Percentiles rank a stretch among this genome's conserved stretches.
Evolutionary conservation across 2,797 vertebrate species (phyloP).

Genomic region (Lophius americanus): DNA sequence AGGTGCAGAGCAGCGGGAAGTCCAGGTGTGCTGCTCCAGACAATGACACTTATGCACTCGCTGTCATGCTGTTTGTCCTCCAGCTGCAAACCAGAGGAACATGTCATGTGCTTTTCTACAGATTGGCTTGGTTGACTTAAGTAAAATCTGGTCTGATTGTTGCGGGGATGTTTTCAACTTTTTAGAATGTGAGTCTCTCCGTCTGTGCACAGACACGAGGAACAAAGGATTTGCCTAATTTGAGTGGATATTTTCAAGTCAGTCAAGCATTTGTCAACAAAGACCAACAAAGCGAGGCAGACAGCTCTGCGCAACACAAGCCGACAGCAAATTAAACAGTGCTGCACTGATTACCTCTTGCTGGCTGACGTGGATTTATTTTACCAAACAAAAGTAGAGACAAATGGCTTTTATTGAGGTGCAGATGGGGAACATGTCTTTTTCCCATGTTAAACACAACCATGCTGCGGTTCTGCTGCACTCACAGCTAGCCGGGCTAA

Average conservation of each 20-base stretch:
- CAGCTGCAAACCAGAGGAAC: slow-evolving; percentile 29
- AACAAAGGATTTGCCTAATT: slow-evolving; percentile 79
- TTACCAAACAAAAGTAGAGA: slow-evolving; percentile 71
- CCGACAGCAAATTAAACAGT: slow-evolving; percentile 74
- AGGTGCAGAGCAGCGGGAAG: slow-evolving; percentile 67
- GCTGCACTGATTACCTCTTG: slow-evolving; percentile 64
- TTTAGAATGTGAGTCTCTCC: slow-evolving; percentile 8
- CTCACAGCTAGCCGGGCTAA: slow-evolving; percentile 21
- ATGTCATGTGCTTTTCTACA: slow-evolving; percentile 12
- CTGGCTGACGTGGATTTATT: slow-evolving; percentile 68
- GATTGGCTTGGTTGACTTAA: slow-evolving; percentile 17
- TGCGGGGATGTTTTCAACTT: slow-evolving; percentile 15
- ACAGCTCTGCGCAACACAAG: slow-evolving; percentile 63
- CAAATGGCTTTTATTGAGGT: slow-evolving; percentile 62
- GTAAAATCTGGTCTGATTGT: slow-evolving; percentile 10
- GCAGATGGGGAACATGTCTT: slow-evolving; percentile 56
- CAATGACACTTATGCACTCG: slow-evolving; percentile 44
- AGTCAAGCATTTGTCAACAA: slow-evolving; percentile 80
- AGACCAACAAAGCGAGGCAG: slow-evolving; percentile 74
- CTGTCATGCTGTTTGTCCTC: slow-evolving; percentile 36
- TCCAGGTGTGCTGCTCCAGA: slow-evolving; percentile 71
- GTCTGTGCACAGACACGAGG: slow-evolving; percentile 28
- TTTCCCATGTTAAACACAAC: slow-evolving; percentile 52
- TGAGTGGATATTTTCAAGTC: slow-evolving; percentile 75
- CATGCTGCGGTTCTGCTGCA: slow-evolving; percentile 22